Evolutionary conservation across 2,888 invertebrate species (phyloP), one percentile per base, ranked within the genome.

Genomic region (Escarpia spicata): DNA sequence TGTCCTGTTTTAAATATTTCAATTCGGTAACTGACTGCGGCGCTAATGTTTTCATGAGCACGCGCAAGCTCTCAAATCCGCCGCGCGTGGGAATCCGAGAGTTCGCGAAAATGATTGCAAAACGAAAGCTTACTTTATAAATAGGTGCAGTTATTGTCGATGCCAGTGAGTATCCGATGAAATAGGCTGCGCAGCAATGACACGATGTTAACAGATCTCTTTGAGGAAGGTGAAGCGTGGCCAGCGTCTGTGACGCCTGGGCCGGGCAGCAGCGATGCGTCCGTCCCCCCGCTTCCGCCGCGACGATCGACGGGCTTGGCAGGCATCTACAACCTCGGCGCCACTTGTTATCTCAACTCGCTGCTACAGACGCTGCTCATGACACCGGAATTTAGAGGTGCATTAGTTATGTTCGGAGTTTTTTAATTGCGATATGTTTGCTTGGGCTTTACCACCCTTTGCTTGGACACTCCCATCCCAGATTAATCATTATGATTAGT

Each of bases 381-480:
- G 60, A 96, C 96, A 31, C 96, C 96, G 37, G 96, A 96, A 94
- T 96, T 96, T 93, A 95, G 96, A 95, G 96, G 96, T 96, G 95
- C n/a, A 58, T 43, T 44, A 9, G 43, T 26, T 26, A 75, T 75
- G 26, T 75, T 6, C 26, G 19, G 26, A n/a, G 75, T 26, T 19
- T 37, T 37, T 26, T 15, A 75, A 26, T 6, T 75, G 75, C 19
- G 75, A 75, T 26, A 26, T n/a, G 75, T n/a, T 75, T 75, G 75
- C 26, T 75, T 75, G 75, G 75, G 19, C 75, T 26, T n/a, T 52
- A 52, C 9, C 10, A 3, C 19, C 19, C 3, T 26, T 52, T 52
- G 10, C 52, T 52, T 9, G 52, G 52, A 52, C 15, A 6, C 52
- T 15, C 52, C 8, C 15, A 52, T 52, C 2, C 9, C 6, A 12